Evolutionary conservation across 1,140 invertebrate genomes (phyloP), one percentile per base, ranked within the genome.

Genomic region (Adoxophyes honmai): DNA sequence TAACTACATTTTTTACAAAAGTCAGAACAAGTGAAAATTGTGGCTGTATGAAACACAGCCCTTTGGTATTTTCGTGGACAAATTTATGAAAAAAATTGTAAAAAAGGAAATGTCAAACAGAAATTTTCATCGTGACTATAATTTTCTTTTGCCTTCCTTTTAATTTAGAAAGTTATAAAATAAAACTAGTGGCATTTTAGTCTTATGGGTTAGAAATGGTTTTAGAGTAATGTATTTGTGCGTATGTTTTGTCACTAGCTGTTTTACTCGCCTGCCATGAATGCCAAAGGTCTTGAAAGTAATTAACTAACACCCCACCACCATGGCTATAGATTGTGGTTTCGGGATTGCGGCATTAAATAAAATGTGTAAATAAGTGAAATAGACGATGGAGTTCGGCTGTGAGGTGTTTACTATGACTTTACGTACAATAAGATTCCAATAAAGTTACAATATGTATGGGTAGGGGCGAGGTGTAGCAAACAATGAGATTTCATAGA

Each of bases 401-500:
- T 48, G 18, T 48, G 16, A 33, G 21, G 42, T 16, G 21, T 28
- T 28, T 28, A 28, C 21, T 28, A 28, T 28, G 11, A 48, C 21
- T 48, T 48, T 33, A 48, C n/a, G 42, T n/a, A 28, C 18, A 28
- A 21, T 48, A 48, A 48, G 16, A 48, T 16, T n/a, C 16, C 15
- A 7, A 4, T 48, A 28, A 21, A 48, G 16, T 44, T 44, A 44
- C 39, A 44, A 10, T 48, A 48, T 48, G 42, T 48, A 48, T 11
- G 21, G 42, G 10, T 48, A 14, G 28, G 21, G 14, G 16, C 7
- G 16, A 4, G 0, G 9, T 7, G 8, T 28, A 28, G 21, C 11
- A 52, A 70, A 71, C 33, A 64, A 90, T 95, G 93, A 93, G 89
- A 79, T 98, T 97, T 85, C 96, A 97, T 86, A 91, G 92, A 73